Percentiles rank a stretch among this genome's conserved stretches.
Conservation (phyloP, 2,888 invertebrate genomes). For the Branchipolynoe longqiensis region DNA sequence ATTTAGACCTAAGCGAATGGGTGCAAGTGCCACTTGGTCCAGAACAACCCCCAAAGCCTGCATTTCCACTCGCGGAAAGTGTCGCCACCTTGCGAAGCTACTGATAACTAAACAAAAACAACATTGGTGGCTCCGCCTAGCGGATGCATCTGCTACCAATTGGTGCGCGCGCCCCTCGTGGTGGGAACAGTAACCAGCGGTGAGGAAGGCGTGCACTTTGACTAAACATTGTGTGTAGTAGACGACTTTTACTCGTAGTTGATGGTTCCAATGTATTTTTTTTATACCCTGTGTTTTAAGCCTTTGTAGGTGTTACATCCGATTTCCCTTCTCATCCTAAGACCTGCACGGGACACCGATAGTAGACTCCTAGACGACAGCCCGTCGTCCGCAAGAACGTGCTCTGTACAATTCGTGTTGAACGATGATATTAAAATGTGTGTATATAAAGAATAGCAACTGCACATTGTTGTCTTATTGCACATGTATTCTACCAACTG, state of each 20-base stretch:
- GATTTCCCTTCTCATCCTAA: background rate
- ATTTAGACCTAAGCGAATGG: too few relatives aligned
- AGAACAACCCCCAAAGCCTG: too few relatives aligned
- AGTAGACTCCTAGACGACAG: background rate
- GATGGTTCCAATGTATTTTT: constrained; percentile 33
- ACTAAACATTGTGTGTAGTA: constrained; percentile 32
- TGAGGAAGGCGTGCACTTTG: background rate
- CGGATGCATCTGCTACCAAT: background rate
- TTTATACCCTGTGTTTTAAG: constrained; percentile 36
- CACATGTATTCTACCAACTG: too few relatives aligned
- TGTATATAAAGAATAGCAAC: constrained; percentile 43
- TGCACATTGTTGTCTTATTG: constrained; percentile 44
- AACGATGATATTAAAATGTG: constrained; percentile 36
- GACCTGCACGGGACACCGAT: constrained; percentile 29
- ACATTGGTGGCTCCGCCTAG: background rate
- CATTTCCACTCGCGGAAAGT: too few relatives aligned
- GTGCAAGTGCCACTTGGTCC: too few relatives aligned
- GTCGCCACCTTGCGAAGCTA: too few relatives aligned
- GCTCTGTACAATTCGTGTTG: constrained; percentile 18
- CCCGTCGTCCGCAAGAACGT: background rate
- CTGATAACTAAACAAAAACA: too few relatives aligned
- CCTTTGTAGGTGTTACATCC: constrained; percentile 15
- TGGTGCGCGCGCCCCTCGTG: background rate
- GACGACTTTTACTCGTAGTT: constrained; percentile 31
- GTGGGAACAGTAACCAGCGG: background rate